phyloP scores from a whole-genome alignment of 2,888 invertebrate species.

The Philaethria dido region DNA sequence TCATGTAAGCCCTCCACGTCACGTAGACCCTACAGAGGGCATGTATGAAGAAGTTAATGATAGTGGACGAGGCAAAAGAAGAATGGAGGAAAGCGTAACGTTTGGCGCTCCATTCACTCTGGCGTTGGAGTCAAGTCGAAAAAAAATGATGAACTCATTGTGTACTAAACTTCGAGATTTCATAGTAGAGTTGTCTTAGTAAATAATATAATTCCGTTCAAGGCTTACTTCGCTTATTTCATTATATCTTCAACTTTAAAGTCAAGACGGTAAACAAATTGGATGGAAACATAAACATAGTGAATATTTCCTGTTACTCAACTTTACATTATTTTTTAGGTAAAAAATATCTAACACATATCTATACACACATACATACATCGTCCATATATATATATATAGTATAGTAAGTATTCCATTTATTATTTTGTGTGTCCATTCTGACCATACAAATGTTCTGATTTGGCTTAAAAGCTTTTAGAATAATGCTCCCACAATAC shows the following conservation, averaged over 20 bases:
- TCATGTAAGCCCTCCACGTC: too few relatives aligned
- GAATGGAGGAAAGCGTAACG: too few relatives aligned
- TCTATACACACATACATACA: neutral
- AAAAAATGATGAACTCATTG: too few relatives aligned
- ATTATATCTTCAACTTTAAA: neutral
- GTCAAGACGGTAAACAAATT: neutral
- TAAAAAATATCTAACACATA: too few relatives aligned
- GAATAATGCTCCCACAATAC: neutral
- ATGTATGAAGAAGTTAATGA: too few relatives aligned
- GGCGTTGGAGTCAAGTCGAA: too few relatives aligned
- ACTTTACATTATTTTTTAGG: neutral
- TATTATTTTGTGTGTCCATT: neutral
- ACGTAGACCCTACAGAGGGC: too few relatives aligned
- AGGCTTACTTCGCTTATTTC: neutral
- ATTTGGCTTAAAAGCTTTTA: constrained; percentile 24
- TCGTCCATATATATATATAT: neutral
- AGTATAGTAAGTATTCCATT: neutral
- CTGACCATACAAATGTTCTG: constrained; percentile 8
- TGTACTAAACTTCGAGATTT: neutral
- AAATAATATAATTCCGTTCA: neutral
- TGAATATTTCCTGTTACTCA: neutral
- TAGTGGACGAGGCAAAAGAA: too few relatives aligned
- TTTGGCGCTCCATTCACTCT: too few relatives aligned
- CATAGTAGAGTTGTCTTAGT: neutral
- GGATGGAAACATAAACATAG: neutral